phyloP scores from a whole-genome alignment of 2,888 invertebrate genomes.

The Drosophila pseudotakahashii region DNA sequence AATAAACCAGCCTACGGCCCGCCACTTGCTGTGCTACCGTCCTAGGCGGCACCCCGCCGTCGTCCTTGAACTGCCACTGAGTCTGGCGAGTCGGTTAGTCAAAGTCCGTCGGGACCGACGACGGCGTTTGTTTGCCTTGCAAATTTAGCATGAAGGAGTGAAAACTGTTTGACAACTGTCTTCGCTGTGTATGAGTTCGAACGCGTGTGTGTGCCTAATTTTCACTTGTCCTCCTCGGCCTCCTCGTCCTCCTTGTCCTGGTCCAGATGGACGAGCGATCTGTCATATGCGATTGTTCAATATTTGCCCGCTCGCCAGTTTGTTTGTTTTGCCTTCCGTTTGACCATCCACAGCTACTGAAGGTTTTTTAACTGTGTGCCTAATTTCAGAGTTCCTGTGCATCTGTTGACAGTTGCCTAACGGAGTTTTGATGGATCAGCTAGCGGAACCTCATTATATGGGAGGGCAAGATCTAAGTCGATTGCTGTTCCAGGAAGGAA shows the following conservation, averaged over 20 bases:
- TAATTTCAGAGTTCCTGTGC: slow-evolving; percentile 12
- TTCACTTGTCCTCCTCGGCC: slow-evolving; percentile 61
- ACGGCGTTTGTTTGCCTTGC: slow-evolving; percentile 59
- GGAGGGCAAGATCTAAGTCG: neutral
- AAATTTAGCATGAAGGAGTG: slow-evolving; percentile 81
- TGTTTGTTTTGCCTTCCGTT: slow-evolving; percentile 43
- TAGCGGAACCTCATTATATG: slow-evolving; percentile 52
- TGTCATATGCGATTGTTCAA: slow-evolving; percentile 72
- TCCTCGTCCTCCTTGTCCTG: slow-evolving; percentile 5
- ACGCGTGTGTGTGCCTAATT: slow-evolving; percentile 41
- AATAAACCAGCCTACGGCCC: slow-evolving; percentile 37
- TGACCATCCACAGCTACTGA: slow-evolving; percentile 10
- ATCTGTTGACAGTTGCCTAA: slow-evolving; percentile 68
- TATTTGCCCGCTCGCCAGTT: slow-evolving; percentile 58
- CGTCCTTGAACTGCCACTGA: slow-evolving; percentile 43
- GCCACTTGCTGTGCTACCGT: slow-evolving; percentile 68
- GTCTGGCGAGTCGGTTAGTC: slow-evolving; percentile 20
- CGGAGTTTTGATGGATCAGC: slow-evolving; percentile 66
- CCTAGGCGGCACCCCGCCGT: slow-evolving; percentile 38
- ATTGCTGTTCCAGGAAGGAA: slow-evolving; percentile 22
- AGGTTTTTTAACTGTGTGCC: slow-evolving; percentile 36
- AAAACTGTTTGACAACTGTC: slow-evolving; percentile 69
- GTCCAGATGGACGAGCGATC: slow-evolving; percentile 54
- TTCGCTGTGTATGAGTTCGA: neutral
- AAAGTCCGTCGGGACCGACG: slow-evolving; percentile 58